Percentiles rank a stretch among this genome's conserved stretches.
These are phyloP conservation scores for Agriopis aurantiaria DNA, from an alignment of 2,888 invertebrate species.

Conservation along the genomic window DNA sequence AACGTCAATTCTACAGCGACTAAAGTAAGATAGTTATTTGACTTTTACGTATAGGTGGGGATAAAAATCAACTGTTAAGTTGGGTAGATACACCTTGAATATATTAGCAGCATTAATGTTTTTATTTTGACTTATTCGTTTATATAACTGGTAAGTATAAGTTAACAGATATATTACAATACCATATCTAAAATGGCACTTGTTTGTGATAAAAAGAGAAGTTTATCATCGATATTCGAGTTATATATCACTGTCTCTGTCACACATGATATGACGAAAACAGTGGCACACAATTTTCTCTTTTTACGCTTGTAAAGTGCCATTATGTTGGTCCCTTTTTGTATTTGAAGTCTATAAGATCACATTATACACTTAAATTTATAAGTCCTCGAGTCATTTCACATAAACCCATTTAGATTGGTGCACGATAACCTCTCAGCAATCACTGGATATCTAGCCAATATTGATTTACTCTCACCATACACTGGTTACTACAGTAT, in stretches of 20 bases:
- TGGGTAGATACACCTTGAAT: too few species aligned
- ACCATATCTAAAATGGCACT: not conserved
- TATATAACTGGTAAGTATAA: not conserved
- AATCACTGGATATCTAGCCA: too few species aligned
- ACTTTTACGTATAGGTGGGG: not conserved
- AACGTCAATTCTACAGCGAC: not conserved
- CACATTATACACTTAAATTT: not conserved
- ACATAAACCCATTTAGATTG: too few species aligned
- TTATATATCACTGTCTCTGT: slow-evolving; percentile 23
- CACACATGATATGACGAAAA: slow-evolving; percentile 18
- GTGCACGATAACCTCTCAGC: too few species aligned
- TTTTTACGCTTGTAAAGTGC: not conserved
- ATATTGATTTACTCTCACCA: too few species aligned
- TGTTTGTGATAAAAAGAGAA: slow-evolving; percentile 2
- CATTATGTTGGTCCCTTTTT: slow-evolving; percentile 3
- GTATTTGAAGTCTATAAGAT: slow-evolving; percentile 1
- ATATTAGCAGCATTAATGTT: not conserved
- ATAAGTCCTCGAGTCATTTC: not conserved
- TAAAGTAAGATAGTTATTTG: not conserved
- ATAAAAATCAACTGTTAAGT: not conserved
- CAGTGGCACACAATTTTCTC: slow-evolving; percentile 17
- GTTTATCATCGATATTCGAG: not conserved
- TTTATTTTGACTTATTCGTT: not conserved
- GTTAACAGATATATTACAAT: not conserved
- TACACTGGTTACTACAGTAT: too few species aligned